Base-by-base conservation (phyloP, 2,888 invertebrate species). In the Melanchra persicariae region DNA sequence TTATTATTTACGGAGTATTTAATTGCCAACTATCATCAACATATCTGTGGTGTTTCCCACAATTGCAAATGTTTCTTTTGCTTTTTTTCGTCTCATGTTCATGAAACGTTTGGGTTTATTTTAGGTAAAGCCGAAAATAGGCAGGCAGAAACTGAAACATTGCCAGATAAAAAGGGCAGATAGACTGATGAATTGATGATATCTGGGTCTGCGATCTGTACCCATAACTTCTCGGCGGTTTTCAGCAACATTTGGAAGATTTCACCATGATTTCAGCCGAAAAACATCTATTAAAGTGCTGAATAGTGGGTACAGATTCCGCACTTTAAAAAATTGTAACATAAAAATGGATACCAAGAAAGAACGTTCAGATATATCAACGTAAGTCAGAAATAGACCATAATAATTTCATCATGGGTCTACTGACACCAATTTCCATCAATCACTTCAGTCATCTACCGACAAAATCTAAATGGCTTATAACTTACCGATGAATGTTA, bases 41-140 rank as follows among this genome's bases (percentile, higher is more conserved):
- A 51, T 63, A 54, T 37, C 10, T 47, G 52, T 19, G 49, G 63
- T 62, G n/a, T 59, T 81, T 77, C 82, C 62, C 78, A 81, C 68
- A 19, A 54, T 37, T 61, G 37, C 55, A 58, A n/a, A n/a, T 55
- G 37, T 62, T 79, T 59, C 2, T 63, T 63, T 63, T 34, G 24
- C 1, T 74, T 77, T 15, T n/a, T n/a, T n/a, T n/a, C n/a, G 40
- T 37, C 26, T 22, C 17, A 7, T 49, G 63, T 47, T 57, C 15
- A 51, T 24, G 30, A 54, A n/a, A 22, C 52, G 51, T 79, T 63
- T 66, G 12, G 60, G 26, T 17, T 40, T 71, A 15, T 19, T 64
- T 59, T 63, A 26, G 43, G 17, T n/a, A 47, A 70, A 19, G 10
- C 30, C n/a, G n/a, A 22, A 17, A 22, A 45, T 43, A 5, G n/a